Conservation (phyloP, 2,888 invertebrate genomes). For the Pristionchus mayeri region DNA sequence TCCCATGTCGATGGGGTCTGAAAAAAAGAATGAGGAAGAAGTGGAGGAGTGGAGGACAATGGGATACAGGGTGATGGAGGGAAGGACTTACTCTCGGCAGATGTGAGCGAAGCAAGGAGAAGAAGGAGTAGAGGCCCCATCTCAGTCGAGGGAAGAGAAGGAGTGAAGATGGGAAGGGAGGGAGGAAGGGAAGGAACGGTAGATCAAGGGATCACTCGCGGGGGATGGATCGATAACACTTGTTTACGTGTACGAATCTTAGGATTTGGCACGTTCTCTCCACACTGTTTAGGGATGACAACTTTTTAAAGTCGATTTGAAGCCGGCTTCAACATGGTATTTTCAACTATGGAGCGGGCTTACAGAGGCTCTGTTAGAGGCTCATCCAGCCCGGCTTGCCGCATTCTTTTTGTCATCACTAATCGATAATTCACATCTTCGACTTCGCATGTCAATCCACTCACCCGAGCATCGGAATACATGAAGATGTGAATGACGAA, state of each 20-base stretch:
- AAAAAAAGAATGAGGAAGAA: not conserved
- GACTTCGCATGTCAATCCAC: too few relatives aligned
- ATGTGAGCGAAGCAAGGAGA: not conserved
- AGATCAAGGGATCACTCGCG: not conserved
- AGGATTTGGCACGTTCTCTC: not conserved
- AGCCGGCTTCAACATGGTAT: too few relatives aligned
- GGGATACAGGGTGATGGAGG: not conserved
- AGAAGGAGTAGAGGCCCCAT: not conserved
- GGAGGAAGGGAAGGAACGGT: not conserved
- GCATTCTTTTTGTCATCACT: too few relatives aligned
- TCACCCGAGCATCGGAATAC: too few relatives aligned
- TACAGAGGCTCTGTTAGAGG: too few relatives aligned
- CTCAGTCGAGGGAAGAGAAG: not conserved
- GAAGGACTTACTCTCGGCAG: slow-evolving; percentile 10
- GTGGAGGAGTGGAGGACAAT: not conserved
- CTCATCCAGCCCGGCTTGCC: too few relatives aligned
- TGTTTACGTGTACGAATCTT: not conserved
- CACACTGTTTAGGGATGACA: too few relatives aligned
- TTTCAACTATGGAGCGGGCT: too few relatives aligned
- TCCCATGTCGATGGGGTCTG: slow-evolving; percentile 20
- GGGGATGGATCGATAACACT: not conserved
- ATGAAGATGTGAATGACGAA: too few relatives aligned
- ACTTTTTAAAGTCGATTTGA: too few relatives aligned
- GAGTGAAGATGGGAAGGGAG: not conserved
- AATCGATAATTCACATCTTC: too few relatives aligned